Evolutionary conservation across 2,113 vertebrate species (phyloP), one percentile per base, ranked within the genome.

Genomic region (Coptodon bakossiorum): DNA sequence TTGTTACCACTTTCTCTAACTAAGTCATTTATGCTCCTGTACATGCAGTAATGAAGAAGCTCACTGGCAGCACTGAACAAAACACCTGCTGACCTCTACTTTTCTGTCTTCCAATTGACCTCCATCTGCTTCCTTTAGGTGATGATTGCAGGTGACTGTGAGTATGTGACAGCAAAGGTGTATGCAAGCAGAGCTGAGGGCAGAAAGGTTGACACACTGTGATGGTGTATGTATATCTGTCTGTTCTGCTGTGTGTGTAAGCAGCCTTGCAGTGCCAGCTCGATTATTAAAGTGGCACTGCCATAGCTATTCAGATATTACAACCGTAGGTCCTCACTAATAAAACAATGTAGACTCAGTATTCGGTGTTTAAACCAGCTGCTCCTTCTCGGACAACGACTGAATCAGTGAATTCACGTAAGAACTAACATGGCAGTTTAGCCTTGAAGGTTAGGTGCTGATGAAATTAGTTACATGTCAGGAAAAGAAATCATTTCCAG

Each of bases 71-170:
- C 76, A 76, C 56, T 66, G 80, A 91, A 78, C 29, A 78, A 88
- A 90, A 88, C 89, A 89, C 86, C 90, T 91, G 86, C 93, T 90
- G 93, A 91, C 86, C 83, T 81, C 34, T 59, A 43, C 83, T 86
- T 73, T 90, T 86, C 81, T 82, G 61, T 92, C 83, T 84, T 52
- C 50, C 22, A 54, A 9, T 57, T 90, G 88, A 89, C 89, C 86
- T 92, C 91, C 91, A 92, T 89, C 90, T 90, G 87, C 76, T 92
- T 86, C 61, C 53, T 86, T 76, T 61, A 82, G 52, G 68, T 85
- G 80, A 81, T 31, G 80, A 82, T 52, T 48, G 22, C 71, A 81
- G 52, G 61, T 87, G 68, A 29, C 16, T 76, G 34, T 59, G 76
- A 56, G 84, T 84, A 79, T 88, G 82, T 87, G 79, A 89, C 76